Evolutionary conservation across 2,113 vertebrate genomes (phyloP), one percentile per base, ranked within the genome.

Genomic region (Sinocyclocheilus anophthalmus): DNA sequence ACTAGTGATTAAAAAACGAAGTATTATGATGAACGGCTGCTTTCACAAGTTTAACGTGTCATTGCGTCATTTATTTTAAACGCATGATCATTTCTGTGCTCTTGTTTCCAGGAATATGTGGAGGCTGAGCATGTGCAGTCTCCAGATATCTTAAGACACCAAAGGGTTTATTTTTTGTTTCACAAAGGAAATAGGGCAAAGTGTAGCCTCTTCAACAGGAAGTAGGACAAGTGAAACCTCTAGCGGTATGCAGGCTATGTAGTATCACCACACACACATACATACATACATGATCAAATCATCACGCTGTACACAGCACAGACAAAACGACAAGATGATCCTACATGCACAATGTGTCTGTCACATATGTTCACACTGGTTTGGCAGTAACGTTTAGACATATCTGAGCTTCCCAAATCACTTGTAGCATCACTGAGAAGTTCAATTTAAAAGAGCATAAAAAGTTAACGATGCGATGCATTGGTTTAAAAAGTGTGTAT

Each of bases 151-250:
- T 76, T 24, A 59, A 77, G 48, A 67, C 55, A 57, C 16, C 18
- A 2, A 57, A 57, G 55, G 39, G n/a, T 24, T 16, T 70, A 57
- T 57, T 57, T 70, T 72, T 69, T 53, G 53, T 59, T 24, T 75
- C 30, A 24, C 4, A 37, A 14, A 67, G 69, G 84, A 88, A 84
- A 33, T 88, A 84, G 84, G 85, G 59, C 85, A 57, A 45, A 30
- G 76, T 81, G 57, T 65, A 77, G 81, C 48, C 42, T 84, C 81
- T 84, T 69, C 61, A 86, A 86, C 81, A 86, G 83, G 87, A 88
- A 86, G 84, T 88, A 86, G 85, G 87, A 59, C 87, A 84, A 75
- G 76, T 30, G 81, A 83, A 76, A 70, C 76, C 42, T 57, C 53
- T 16, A 45, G 2, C 73, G 78, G 73, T 22, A 80, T 75, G 81